Evolutionary conservation across 2,113 vertebrate genomes (phyloP).

Genomic region (Oncorhynchus masou): DNA sequence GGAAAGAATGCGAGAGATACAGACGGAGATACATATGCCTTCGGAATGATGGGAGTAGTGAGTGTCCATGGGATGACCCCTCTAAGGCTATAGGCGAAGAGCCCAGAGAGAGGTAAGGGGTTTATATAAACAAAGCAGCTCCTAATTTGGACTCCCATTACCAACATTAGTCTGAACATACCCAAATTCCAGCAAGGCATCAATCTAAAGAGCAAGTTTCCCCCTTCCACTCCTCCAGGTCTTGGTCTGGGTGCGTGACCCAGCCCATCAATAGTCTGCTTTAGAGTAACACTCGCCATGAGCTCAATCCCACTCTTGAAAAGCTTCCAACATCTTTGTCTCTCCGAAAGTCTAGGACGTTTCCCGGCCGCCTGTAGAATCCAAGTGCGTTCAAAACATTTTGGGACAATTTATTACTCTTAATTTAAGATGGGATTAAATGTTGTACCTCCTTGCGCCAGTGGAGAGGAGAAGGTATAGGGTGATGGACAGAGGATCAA

Average conservation of each 20-base stretch:
- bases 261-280: slow-evolving; percentile 77
- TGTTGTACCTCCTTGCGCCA: too few relatives aligned
- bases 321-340: background rate
- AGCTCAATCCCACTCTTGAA: slow-evolving; percentile 11
- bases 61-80: slow-evolving; percentile 68
- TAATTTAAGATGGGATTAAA: too few relatives aligned
- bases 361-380: slow-evolving; percentile 1
- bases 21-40: slow-evolving; percentile 80
- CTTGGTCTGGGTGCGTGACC: slow-evolving; percentile 72
- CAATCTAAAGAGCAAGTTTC: slow-evolving; percentile 70
- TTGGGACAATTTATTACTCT: slow-evolving; percentile 41
- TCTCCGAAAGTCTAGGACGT: background rate
- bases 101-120: slow-evolving; percentile 69
- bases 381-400: slow-evolving; percentile 1
- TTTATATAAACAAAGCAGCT: slow-evolving; percentile 67
- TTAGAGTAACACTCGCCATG: slow-evolving; percentile 23
- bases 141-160: slow-evolving; percentile 76
- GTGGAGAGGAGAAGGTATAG: background rate
- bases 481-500: too few relatives aligned
- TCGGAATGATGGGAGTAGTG: slow-evolving; percentile 62
- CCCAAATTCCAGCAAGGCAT: slow-evolving; percentile 73
- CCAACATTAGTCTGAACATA: slow-evolving; percentile 60
- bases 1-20: slow-evolving; percentile 82
- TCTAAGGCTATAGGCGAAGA: slow-evolving; percentile 12
- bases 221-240: slow-evolving; percentile 67